Conservation (phyloP, 2,888 invertebrate species). For the Hemicrepidius hirtus region DNA sequence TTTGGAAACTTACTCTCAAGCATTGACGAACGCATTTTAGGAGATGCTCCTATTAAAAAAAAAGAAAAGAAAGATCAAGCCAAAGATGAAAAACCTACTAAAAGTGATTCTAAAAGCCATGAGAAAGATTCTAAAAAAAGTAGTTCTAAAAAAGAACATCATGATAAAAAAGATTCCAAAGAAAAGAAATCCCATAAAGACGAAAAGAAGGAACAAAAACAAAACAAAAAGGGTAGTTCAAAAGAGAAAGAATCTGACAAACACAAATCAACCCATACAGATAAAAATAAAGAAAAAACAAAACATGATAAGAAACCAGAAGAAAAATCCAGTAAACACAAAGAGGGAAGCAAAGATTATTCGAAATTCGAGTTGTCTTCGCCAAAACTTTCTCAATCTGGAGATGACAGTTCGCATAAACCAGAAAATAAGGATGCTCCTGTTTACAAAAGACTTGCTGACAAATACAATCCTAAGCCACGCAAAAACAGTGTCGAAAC, state of each 20-base stretch:
- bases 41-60: constrained; percentile 39
- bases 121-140: constrained; percentile 12
- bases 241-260: constrained; percentile 43
- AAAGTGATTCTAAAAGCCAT: background rate
- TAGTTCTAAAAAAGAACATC: background rate
- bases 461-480: constrained; percentile 72
- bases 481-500: constrained; percentile 60
- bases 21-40: constrained; percentile 61
- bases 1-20: constrained; percentile 61
- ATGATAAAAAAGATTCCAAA: constrained; percentile 17
- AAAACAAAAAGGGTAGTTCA: constrained; percentile 22
- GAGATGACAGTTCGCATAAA: background rate
- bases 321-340: constrained; percentile 49
- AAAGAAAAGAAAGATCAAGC: constrained; percentile 36
- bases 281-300: constrained; percentile 11
- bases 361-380: constrained; percentile 11
- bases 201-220: constrained; percentile 44
- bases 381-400: background rate
- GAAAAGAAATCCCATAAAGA: constrained; percentile 48
- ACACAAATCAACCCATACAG: background rate
- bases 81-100: constrained; percentile 15
- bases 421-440: background rate
- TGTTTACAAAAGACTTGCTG: constrained; percentile 67
- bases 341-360: constrained; percentile 44
- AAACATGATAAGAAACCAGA: constrained; percentile 48